These are phyloP conservation scores for Folsomia manolachei DNA, from an alignment of 2,888 invertebrate species.

Conservation along the genomic window DNA sequence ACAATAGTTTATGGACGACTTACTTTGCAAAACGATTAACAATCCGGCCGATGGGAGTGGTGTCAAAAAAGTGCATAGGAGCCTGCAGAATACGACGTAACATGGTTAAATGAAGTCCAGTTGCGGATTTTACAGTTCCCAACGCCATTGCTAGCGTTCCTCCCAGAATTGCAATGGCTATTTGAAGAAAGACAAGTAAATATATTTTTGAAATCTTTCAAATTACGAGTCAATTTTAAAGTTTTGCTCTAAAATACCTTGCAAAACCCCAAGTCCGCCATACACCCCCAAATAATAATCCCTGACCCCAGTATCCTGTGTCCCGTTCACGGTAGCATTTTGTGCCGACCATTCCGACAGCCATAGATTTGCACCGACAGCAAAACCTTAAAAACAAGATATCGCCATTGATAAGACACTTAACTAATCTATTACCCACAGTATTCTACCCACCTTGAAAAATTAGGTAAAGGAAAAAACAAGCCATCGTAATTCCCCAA, in stretches of 20 bases:
- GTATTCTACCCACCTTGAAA: constrained; percentile 47
- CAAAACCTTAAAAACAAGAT: constrained; percentile 37
- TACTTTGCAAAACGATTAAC: constrained; percentile 68
- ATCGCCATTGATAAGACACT: no score
- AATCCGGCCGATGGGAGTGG: constrained; percentile 66
- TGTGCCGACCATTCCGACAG: constrained; percentile 50
- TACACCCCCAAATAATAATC: constrained; percentile 54
- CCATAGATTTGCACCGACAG: constrained; percentile 53
- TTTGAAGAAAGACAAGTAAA: constrained; percentile 1
- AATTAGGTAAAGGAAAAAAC: constrained; percentile 53
- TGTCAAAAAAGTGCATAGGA: constrained; percentile 52
- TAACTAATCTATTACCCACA: no score
- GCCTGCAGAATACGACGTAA: constrained; percentile 49
- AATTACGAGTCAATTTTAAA: background rate
- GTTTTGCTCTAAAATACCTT: constrained; percentile 51
- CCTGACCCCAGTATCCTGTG: constrained; percentile 40
- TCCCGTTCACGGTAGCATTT: constrained; percentile 39
- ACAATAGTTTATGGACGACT: no score
- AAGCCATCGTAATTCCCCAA: constrained; percentile 52
- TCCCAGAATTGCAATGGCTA: constrained; percentile 48
- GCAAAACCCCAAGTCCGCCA: constrained; percentile 53
- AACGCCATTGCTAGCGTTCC: constrained; percentile 50
- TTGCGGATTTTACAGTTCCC: constrained; percentile 51
- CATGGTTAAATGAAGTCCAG: constrained; percentile 49
- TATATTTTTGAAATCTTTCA: background rate